Evolutionary conservation across 2,113 vertebrate genomes (phyloP).

Genomic region (Heterotilapia buettikoferi): DNA sequence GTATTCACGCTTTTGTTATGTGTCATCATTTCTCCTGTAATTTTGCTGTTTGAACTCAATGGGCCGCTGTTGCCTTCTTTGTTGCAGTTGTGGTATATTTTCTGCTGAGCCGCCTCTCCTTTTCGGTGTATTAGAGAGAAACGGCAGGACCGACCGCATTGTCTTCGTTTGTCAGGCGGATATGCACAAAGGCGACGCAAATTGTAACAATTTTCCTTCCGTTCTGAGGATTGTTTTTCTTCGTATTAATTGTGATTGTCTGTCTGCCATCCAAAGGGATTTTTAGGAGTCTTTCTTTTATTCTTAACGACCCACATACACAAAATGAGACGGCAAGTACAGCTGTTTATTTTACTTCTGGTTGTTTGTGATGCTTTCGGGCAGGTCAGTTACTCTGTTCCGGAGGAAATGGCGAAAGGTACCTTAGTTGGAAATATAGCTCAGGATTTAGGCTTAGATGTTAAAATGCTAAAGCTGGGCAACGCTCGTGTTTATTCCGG

Average conservation of each 20-base stretch:
- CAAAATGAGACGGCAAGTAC: constrained; percentile 56
- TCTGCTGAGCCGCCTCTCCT: neutral
- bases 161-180: neutral
- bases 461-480: constrained; percentile 52
- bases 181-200: neutral
- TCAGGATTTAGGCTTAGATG: constrained; percentile 62
- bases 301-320: neutral
- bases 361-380: neutral
- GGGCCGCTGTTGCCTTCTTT: constrained; percentile 40
- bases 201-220: fast-evolving
- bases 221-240: neutral
- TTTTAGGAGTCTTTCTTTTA: fast-evolving
- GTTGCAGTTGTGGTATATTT: neutral
- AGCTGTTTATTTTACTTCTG: constrained; percentile 5
- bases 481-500: constrained; percentile 63
- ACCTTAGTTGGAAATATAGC: constrained; percentile 70
- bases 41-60: neutral
- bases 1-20: fast-evolving
- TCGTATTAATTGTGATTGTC: neutral
- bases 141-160: neutral
- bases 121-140: neutral
- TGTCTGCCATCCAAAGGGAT: fast-evolving
- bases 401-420: constrained; percentile 70
- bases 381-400: constrained; percentile 56
- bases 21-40: neutral